These are phyloP conservation scores for Athetis lepigone DNA, from an alignment of 2,888 invertebrate species.

Conservation along the genomic window DNA sequence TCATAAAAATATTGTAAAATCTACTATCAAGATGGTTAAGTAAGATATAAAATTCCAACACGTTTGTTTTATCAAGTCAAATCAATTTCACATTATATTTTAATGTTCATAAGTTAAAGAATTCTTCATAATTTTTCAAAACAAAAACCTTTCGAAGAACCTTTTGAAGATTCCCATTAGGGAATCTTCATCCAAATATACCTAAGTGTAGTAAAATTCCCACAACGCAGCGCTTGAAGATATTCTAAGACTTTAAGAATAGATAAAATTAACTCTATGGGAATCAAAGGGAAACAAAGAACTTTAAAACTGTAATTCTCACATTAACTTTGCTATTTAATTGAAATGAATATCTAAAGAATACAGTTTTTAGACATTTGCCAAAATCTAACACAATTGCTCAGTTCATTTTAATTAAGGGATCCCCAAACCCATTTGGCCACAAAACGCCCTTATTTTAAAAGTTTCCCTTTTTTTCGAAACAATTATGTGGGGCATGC, in stretches of 20 bases:
- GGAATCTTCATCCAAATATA: not conserved
- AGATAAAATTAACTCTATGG: not conserved
- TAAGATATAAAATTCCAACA: slow-evolving; percentile 40
- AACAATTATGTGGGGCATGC: slow-evolving; percentile 18
- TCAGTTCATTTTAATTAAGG: slow-evolving; percentile 2
- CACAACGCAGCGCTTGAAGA: not conserved
- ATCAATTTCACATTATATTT: slow-evolving; percentile 21
- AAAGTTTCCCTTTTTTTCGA: slow-evolving; percentile 29
- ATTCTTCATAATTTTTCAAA: not conserved
- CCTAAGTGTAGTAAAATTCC: not conserved
- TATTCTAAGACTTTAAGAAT: not conserved
- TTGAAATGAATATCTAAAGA: not conserved
- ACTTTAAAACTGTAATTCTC: slow-evolving; percentile 11
- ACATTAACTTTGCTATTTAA: not conserved
- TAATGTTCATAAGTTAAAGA: not conserved
- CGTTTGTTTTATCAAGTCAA: slow-evolving; percentile 42
- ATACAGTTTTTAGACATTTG: not conserved
- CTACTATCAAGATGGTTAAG: slow-evolving; percentile 38
- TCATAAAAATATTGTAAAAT: slow-evolving; percentile 32
- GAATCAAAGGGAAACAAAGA: slow-evolving; percentile 32
- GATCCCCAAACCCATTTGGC: slow-evolving; percentile 2
- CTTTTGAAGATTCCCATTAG: no score
- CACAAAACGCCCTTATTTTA: not conserved
- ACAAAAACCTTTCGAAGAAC: no score
- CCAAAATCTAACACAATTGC: slow-evolving; percentile 1